phyloP scores from a whole-genome alignment of 1,140 invertebrate species.

The Psix sp. region DNA sequence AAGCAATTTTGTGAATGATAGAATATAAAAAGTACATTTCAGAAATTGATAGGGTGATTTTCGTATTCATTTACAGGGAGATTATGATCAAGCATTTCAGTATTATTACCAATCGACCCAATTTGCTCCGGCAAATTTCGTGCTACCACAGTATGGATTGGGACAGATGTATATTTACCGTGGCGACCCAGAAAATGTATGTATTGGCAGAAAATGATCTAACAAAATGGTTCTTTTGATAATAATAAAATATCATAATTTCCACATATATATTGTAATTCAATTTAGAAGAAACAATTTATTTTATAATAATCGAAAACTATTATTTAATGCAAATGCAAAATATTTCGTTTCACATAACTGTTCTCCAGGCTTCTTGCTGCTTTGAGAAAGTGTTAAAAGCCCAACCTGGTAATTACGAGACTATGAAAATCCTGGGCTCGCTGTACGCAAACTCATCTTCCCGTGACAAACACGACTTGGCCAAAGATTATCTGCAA shows the following conservation, averaged over 20 bases:
- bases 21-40: background rate
- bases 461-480: conserved; percentile 92
- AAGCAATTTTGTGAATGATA: no score
- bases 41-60: background rate
- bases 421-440: conserved; percentile 99
- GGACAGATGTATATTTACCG: conserved; percentile 99
- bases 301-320: background rate
- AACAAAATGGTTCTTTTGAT: background rate
- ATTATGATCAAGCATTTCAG: conserved; percentile 98
- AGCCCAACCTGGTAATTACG: conserved; percentile 97
- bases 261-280: background rate
- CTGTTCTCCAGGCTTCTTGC: conserved; percentile 96
- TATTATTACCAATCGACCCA: conserved; percentile 99
- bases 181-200: conserved; percentile 96
- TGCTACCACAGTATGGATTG: conserved; percentile 97
- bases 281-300: background rate
- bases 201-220: no score
- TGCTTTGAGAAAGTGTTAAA: conserved; percentile 99
- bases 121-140: conserved; percentile 95
- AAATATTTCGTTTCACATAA: conserved; percentile 74
- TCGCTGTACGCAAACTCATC: conserved; percentile 95
- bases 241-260: background rate
- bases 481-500: conserved; percentile 91
- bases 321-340: conserved; percentile 39
- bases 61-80: conserved; percentile 79